A percentile compares a stretch with the other conserved stretches of the same genome.
phyloP scores from a whole-genome alignment of 2,113 vertebrate species.

The Catharus minimus region DNA sequence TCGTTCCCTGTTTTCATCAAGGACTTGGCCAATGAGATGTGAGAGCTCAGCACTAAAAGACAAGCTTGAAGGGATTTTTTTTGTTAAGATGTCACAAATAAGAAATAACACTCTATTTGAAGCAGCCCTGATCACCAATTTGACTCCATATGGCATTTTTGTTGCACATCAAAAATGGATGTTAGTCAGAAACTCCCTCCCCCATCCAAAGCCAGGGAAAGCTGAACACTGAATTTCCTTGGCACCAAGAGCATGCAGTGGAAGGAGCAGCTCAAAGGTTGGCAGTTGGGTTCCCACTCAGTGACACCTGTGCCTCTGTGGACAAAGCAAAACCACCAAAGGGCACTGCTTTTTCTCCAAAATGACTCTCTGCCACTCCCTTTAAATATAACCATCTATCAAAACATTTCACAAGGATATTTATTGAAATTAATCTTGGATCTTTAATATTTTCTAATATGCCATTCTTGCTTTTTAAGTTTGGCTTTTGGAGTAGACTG shows the following conservation, averaged over 20 bases:
- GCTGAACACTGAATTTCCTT: neutral
- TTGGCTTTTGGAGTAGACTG: constrained; percentile 28
- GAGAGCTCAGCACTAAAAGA: constrained; percentile 10
- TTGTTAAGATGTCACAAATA: constrained; percentile 11
- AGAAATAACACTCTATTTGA: constrained; percentile 22
- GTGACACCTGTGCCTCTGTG: neutral
- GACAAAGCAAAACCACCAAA: neutral
- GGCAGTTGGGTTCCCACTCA: neutral
- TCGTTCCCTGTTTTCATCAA: neutral
- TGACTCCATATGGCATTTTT: constrained; percentile 43
- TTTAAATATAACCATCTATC: neutral
- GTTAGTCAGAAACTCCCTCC: constrained; percentile 32
- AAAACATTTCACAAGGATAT: neutral
- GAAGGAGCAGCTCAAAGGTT: neutral
- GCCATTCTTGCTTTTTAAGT: constrained; percentile 18
- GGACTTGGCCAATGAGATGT: neutral
- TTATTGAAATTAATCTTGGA: neutral
- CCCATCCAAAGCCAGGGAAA: neutral
- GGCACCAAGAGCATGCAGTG: neutral
- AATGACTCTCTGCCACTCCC: neutral
- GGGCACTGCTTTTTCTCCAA: neutral
- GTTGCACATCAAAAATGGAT: constrained; percentile 39
- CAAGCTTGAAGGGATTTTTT: neutral
- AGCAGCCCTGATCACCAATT: constrained; percentile 28
- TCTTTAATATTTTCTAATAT: constrained; percentile 11